Conservation (phyloP, 2,113 vertebrate genomes). For the Craseonycteris thonglongyai region DNA sequence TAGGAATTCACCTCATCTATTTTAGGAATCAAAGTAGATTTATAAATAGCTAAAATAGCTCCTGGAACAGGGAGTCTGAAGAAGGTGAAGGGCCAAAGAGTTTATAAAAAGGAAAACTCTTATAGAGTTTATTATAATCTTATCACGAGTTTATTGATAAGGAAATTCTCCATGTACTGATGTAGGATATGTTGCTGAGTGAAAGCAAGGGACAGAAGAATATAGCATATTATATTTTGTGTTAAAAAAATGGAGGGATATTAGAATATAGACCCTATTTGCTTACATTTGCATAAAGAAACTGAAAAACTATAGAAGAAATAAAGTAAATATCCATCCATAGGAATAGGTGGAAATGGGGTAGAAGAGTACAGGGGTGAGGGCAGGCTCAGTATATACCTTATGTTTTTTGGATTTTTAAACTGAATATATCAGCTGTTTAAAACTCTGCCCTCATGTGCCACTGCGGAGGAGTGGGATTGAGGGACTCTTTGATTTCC, state of each 20-base stretch:
- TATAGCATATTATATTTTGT: background rate
- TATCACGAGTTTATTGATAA: background rate
- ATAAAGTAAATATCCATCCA: background rate
- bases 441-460: background rate
- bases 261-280: background rate
- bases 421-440: background rate
- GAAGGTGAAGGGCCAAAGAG: background rate
- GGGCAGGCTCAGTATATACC: background rate
- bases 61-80: background rate
- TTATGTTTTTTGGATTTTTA: background rate
- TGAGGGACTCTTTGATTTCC: background rate
- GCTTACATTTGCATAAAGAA: conserved; percentile 4
- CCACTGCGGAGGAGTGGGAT: background rate
- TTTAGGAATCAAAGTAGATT: conserved; percentile 7
- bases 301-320: background rate
- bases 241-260: background rate
- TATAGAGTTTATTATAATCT: background rate
- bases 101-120: background rate
- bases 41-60: conserved; percentile 18
- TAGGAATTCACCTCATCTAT: background rate
- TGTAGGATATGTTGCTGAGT: background rate
- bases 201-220: background rate
- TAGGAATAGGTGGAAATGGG: background rate
- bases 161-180: background rate
- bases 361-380: background rate